These are phyloP conservation scores for Daphoenositta chrysoptera DNA, from an alignment of 2,113 vertebrate genomes.

Conservation along the genomic window DNA sequence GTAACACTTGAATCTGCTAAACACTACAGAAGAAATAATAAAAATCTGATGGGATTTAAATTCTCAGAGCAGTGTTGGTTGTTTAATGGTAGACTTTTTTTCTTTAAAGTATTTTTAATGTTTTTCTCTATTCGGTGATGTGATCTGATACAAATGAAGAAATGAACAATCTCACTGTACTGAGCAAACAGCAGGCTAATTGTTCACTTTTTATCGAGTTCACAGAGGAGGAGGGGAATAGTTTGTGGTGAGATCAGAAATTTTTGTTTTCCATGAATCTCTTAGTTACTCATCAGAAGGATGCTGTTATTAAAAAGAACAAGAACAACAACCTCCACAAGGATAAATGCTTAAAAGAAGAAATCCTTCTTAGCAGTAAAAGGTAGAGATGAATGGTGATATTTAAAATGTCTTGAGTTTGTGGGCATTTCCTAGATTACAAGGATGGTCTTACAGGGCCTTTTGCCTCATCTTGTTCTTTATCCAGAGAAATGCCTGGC, in stretches of 20 bases:
- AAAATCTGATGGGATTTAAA: neutral
- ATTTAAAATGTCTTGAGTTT: neutral
- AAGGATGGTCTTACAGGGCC: neutral
- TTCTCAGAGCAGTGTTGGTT: neutral
- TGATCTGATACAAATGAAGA: neutral
- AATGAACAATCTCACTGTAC: neutral
- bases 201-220: neutral
- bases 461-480: neutral
- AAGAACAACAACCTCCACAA: neutral
- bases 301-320: neutral
- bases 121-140: neutral
- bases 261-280: neutral
- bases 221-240: neutral
- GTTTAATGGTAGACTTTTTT: neutral
- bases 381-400: neutral
- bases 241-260: slow-evolving; percentile 24
- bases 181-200: slow-evolving; percentile 9
- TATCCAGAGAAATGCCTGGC: neutral
- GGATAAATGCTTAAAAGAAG: neutral
- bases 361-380: neutral
- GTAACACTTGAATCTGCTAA: neutral
- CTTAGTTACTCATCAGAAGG: neutral
- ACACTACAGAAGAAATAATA: neutral
- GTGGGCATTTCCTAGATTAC: neutral
- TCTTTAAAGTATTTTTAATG: neutral